Evolutionary conservation across 2,113 vertebrate genomes (phyloP), one percentile per base, ranked within the genome.

Genomic region (Pheucticus melanocephalus): DNA sequence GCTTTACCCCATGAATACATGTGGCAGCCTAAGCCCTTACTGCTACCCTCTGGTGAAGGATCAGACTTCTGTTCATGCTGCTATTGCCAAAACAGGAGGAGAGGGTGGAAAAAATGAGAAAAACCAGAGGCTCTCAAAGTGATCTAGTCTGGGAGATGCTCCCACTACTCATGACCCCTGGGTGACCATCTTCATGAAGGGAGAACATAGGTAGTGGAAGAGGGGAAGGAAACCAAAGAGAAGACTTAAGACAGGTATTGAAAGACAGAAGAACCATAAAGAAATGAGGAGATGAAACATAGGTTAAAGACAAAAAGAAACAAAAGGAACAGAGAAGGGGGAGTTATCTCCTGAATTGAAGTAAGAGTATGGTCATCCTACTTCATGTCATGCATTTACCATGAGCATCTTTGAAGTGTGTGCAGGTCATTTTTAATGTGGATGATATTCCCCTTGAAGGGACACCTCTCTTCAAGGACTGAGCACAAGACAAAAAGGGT

Each of bases 251-350:
- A 56, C 5, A 48, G 23, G 23, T 22, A 2, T n/a, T 23, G 18
- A 72, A 69, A 86, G 44, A 79, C 21, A 76, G 31, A 64, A 68
- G 15, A 83, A 61, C 5, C 25, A 28, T 22, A 40, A 83, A 81
- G 31, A 77, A 18, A 72, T 39, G 6, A 61, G 31, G 13, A 82
- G 21, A 48, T 35, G 16, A 37, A 81, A 68, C 15, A 66, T 0
- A 44, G 12, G 15, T 53, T 28, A 10, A 56, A 7, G 6, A 7
- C 1, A 5, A 66, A 6, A 51, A 5, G 2, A 1, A 47, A 31
- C 47, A 6, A 3, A 1, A 5, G 4, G 4, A 57, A 15, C 0
- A 78, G 20, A 68, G 15, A 81, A 83, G 4, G 4, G 8, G 8
- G 2, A 66, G 25, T 44, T 39, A 47, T 11, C 24, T 68, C 31